A percentile compares a stretch with the other conserved stretches of the same genome.
These are phyloP conservation scores for Bungarus multicinctus DNA, from an alignment of 2,113 vertebrate species.

Conservation along the genomic window DNA sequence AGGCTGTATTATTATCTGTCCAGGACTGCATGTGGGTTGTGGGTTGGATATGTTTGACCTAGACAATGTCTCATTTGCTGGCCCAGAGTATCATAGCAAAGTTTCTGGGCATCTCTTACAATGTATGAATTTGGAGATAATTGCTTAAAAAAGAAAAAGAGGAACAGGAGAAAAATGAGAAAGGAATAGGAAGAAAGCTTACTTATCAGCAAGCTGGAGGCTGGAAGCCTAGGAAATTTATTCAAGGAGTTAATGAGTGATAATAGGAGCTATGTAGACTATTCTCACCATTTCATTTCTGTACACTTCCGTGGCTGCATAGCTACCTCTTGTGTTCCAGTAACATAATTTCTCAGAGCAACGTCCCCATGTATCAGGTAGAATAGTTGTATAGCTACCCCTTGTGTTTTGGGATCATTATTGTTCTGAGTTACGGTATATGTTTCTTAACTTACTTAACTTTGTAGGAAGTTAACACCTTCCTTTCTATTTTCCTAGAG, in stretches of 20 bases:
- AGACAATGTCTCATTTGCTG: neutral
- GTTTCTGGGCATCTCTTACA: neutral
- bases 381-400: neutral
- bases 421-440: neutral
- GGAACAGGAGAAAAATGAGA: neutral
- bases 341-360: neutral
- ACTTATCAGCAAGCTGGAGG: neutral
- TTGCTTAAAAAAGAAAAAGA: neutral
- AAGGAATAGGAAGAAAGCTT: neutral
- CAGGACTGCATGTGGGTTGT: too few species aligned
- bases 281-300: neutral
- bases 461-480: neutral
- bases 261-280: neutral
- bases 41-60: neutral
- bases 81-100: neutral
- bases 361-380: neutral
- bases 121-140: neutral
- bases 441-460: neutral
- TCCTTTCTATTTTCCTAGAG: neutral
- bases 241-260: neutral
- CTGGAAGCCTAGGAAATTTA: neutral
- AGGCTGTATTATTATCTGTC: too few species aligned
- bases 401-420: neutral
- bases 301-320: neutral
- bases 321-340: neutral